Conservation (phyloP, 2,888 invertebrate genomes). For the Sialis lutaria region DNA sequence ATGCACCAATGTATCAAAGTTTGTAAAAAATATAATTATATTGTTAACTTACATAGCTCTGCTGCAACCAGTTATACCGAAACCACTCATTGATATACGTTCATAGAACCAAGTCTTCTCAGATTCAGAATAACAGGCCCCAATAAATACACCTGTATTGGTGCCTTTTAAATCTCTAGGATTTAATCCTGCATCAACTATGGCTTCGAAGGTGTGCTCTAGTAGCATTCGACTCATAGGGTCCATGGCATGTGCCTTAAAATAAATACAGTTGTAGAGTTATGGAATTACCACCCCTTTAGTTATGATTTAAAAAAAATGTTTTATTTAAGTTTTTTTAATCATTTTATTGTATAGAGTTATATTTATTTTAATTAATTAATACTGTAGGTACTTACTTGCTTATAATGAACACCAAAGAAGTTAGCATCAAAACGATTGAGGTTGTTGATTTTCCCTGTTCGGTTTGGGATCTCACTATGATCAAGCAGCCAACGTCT, state of each 20-base stretch:
- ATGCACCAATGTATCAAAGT: not conserved
- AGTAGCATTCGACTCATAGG: slow-evolving; percentile 37
- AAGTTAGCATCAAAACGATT: slow-evolving; percentile 34
- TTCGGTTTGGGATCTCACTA: slow-evolving; percentile 36
- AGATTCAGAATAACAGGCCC: slow-evolving; percentile 59
- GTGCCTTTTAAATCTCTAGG: slow-evolving; percentile 52
- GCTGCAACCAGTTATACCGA: slow-evolving; percentile 6
- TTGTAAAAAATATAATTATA: not conserved
- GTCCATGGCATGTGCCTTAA: slow-evolving; percentile 36
- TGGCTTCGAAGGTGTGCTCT: slow-evolving; percentile 39
- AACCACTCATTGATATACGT: slow-evolving; percentile 38
- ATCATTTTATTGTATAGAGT: too few species aligned
- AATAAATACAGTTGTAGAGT: too few species aligned
- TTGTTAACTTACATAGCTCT: not conserved
- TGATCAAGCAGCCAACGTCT: slow-evolving; percentile 57
- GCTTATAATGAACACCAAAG: slow-evolving; percentile 54
- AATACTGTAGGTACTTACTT: slow-evolving; percentile 20
- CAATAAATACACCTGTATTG: slow-evolving; percentile 65
- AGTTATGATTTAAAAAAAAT: too few species aligned
- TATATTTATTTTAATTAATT: too few species aligned
- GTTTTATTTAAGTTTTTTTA: too few species aligned
- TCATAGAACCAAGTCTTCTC: slow-evolving; percentile 57
- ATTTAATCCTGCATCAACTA: slow-evolving; percentile 44
- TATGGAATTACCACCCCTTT: too few species aligned
- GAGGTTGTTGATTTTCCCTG: slow-evolving; percentile 43